phyloP scores from a whole-genome alignment of 2,113 vertebrate genomes.

The Scophthalmus maximus region DNA sequence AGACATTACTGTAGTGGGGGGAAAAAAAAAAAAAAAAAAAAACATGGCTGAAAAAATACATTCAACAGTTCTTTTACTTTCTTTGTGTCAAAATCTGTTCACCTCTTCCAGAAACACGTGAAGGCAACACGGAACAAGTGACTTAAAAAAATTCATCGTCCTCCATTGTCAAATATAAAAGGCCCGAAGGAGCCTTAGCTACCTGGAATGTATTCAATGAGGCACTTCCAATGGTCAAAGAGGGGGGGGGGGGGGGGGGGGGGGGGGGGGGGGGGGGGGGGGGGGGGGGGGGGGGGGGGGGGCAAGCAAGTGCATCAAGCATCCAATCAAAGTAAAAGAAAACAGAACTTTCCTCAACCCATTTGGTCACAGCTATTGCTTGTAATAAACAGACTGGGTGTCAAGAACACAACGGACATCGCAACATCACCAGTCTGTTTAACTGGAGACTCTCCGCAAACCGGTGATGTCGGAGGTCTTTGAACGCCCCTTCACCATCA shows the following conservation, averaged over 20 bases:
- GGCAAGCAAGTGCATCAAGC: constrained; percentile 73
- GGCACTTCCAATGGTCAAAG: constrained; percentile 85
- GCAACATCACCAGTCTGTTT: constrained; percentile 22
- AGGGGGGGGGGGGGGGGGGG: constrained; percentile 26
- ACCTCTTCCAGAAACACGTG: constrained; percentile 76
- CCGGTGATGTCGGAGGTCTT: constrained; percentile 13
- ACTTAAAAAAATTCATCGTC: constrained; percentile 60
- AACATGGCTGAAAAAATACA: constrained; percentile 88
- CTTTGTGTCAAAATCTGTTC: constrained; percentile 91
- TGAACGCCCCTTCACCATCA: constrained; percentile 33
- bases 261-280: too few species aligned
- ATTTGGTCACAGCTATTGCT: constrained; percentile 83
- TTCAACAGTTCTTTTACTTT: constrained; percentile 93
- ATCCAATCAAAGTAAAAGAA: constrained; percentile 63
- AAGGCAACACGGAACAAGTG: constrained; percentile 87
- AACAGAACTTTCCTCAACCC: constrained; percentile 70
- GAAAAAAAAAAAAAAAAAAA: too few species aligned
- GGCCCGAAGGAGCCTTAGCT: constrained; percentile 78
- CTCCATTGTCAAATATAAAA: constrained; percentile 82
- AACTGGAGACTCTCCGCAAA: constrained; percentile 32
- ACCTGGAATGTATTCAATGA: constrained; percentile 96
- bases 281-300: constrained; percentile 19
- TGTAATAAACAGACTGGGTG: constrained; percentile 68
- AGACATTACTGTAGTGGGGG: constrained; percentile 96
- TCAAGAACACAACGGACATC: constrained; percentile 27